Base-by-base conservation (phyloP, 2,888 invertebrate species). In the Acleris cristana region DNA sequence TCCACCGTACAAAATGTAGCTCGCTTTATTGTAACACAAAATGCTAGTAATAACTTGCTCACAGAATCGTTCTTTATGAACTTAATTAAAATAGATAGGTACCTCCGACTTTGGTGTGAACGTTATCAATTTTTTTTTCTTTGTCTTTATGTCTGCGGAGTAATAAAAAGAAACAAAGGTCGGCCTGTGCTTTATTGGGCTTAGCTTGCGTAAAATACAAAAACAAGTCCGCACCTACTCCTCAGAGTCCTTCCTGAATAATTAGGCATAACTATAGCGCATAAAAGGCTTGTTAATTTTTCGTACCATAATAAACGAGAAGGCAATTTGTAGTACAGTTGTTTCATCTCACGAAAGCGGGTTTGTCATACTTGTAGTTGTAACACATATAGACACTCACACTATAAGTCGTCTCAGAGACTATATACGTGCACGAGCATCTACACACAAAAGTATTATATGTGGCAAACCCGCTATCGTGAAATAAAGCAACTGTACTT, bases 1-100 rank as follows among this genome's bases (percentile, higher is more conserved):
- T 81, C 81, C 79, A 82, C 78, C 73, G 77, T 78, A 77, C 59
- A 69, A 64, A 72, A 65, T 59, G 58, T 63, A 52, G 19, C 26
- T 59, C 30, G 30, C 57, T 30, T 52, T 66, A 66, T 67, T 67
- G 40, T 53, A 53, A 49, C 34, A 34, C 53, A 26, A 53, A 63
- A 54, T 54, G 52, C 40, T 63, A 62, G 53, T 49, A 62, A 63
- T 62, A 61, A 45, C 51, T 62, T 62, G 53, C 53, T 62, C 53
- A 14, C 5, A 45, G 21, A 57, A 62, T 57, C 45, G 23, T 62
- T 62, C 10, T 66, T 66, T 57, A 66, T 57, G 18, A 66, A 62
- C 62, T 66, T 62, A 34, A 62, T 66, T 56, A 57, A 64, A 64
- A 64, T 58, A 58, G 19, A 21, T 30, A 52, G 19, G 14, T 52